phyloP scores from a whole-genome alignment of 2,888 invertebrate genomes.

The Stenoptilia bipunctidactyla region DNA sequence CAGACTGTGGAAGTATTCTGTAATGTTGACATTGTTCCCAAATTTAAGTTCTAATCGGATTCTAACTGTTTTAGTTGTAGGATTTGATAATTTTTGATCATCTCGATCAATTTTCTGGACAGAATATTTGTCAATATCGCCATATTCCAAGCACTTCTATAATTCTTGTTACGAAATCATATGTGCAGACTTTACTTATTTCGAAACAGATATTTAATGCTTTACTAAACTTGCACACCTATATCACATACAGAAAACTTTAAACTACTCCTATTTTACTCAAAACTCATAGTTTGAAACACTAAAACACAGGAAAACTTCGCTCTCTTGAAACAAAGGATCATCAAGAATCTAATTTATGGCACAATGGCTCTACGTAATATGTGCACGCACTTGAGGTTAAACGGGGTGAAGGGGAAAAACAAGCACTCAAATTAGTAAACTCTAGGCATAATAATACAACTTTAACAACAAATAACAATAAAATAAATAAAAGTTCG shows the following conservation, averaged over 20 bases:
- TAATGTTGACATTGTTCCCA: conserved; percentile 40
- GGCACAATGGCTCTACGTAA: conserved; percentile 33
- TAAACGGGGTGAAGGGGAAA: background rate
- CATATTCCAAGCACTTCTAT: conserved; percentile 10
- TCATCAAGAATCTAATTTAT: conserved; percentile 51
- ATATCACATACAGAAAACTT: too few species aligned
- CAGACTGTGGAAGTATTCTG: conserved; percentile 36
- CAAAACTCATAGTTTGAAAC: background rate
- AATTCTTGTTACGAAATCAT: background rate
- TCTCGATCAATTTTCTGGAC: background rate
- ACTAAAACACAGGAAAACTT: conserved; percentile 29
- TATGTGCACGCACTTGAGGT: conserved; percentile 29
- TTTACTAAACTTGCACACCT: background rate
- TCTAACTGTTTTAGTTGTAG: too few species aligned
- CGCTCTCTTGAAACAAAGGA: conserved; percentile 45
- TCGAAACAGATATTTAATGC: background rate
- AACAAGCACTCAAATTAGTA: background rate
- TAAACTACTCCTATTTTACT: too few species aligned
- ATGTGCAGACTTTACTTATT: background rate
- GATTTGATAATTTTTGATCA: too few species aligned
- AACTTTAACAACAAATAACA: conserved; percentile 56
- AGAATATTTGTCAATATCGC: conserved; percentile 15
- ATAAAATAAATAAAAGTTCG: conserved; percentile 57
- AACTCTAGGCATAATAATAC: conserved; percentile 28
- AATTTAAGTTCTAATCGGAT: too few species aligned